Evolutionary conservation across 2,113 vertebrate genomes (phyloP).

Genomic region (Zootoca vivipara): DNA sequence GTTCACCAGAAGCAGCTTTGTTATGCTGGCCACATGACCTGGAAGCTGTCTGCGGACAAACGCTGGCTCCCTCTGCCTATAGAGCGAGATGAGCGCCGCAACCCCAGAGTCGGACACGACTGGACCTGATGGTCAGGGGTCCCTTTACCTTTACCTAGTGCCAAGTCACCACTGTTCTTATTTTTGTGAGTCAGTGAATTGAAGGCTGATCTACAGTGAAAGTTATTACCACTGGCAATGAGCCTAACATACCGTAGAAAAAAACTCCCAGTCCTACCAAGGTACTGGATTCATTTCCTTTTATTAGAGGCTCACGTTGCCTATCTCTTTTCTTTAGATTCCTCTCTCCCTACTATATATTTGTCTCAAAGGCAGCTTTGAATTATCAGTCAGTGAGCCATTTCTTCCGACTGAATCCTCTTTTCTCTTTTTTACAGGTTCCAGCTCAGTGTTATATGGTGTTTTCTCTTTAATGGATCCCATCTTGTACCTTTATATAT

Average conservation of each 20-base stretch:
- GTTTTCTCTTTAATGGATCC: neutral
- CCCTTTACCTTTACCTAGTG: too few species aligned
- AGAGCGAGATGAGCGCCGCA: too few species aligned
- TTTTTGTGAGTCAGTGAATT: conserved; percentile 32
- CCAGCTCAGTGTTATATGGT: neutral
- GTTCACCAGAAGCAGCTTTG: too few species aligned
- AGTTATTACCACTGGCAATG: conserved; percentile 9
- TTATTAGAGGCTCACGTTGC: neutral
- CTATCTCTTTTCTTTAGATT: neutral
- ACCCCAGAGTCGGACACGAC: too few species aligned
- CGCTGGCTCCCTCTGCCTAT: too few species aligned
- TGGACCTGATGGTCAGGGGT: too few species aligned
- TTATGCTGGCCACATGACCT: too few species aligned
- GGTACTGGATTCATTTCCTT: conserved; percentile 4
- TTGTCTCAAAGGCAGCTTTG: neutral
- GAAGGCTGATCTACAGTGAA: conserved; percentile 14
- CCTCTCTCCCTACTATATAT: neutral
- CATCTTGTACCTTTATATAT: conserved; percentile 15
- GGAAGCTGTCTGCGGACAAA: too few species aligned
- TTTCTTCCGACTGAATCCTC: neutral
- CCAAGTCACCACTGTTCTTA: conserved; percentile 8
- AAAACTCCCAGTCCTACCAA: neutral
- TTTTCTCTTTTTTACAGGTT: neutral
- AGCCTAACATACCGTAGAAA: conserved; percentile 16
- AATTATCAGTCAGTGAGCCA: neutral